Evolutionary conservation across 1,140 invertebrate genomes (phyloP), one percentile per base, ranked within the genome.

Genomic region (Drosophila paulistorum): DNA sequence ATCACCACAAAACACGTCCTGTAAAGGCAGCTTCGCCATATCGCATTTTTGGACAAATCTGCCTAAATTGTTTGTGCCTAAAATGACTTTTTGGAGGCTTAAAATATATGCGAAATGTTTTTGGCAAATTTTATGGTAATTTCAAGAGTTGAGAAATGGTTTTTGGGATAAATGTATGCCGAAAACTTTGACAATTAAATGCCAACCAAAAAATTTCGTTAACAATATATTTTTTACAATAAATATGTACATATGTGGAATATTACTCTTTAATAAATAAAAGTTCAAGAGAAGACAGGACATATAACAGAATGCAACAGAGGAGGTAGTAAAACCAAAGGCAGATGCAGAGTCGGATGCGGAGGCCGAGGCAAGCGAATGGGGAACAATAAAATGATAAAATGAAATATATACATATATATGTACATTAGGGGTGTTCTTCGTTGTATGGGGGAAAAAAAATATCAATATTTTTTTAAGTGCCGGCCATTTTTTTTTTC

Each of bases 361-460:
- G 23, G 23, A 26, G 14, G 23, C 23, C 2, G 23, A 26, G 14
- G 39, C 9, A 60, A 20, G 14, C 33, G 55, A 58, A 58, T 14
- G 55, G 55, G 26, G 23, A 58, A 35, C 30, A 58, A 58, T 58
- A 58, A 58, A 59, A 59, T 59, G 57, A 58, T 35, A 58, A 58
- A 58, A 58, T 35, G 33, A 59, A 37, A 59, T 17, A 30, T 37
- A 51, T n/a, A 37, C 6, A 48, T 2, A n/a, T 45, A 14, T 45
- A 45, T 14, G 6, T 45, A 48, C n/a, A n/a, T n/a, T n/a, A n/a
- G n/a, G n/a, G n/a, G n/a, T n/a, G n/a, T n/a, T n/a, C n/a, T n/a
- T n/a, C n/a, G n/a, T n/a, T n/a, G n/a, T n/a, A n/a, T n/a, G n/a
- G n/a, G n/a, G n/a, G n/a, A n/a, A n/a, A n/a, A n/a, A n/a, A n/a